These are phyloP conservation scores for Sisyra nigra DNA, from an alignment of 2,888 invertebrate genomes.

Conservation along the genomic window DNA sequence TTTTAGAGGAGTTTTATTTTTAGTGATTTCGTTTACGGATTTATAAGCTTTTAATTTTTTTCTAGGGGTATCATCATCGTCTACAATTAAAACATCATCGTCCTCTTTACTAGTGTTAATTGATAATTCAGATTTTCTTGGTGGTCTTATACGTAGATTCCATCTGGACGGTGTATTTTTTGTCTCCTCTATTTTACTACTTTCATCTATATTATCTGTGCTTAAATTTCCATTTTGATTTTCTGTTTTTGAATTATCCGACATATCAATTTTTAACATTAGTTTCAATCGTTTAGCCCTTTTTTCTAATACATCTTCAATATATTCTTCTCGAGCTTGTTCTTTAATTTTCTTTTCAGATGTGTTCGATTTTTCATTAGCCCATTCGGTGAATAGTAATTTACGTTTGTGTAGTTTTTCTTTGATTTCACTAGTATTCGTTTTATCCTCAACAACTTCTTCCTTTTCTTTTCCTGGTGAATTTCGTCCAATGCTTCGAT, in stretches of 20 bases:
- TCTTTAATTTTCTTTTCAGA: constrained; percentile 38
- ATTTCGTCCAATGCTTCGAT: constrained; percentile 44
- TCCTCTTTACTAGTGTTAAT: too few relatives aligned
- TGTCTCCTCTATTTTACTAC: too few relatives aligned
- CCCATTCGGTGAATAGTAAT: constrained; percentile 40
- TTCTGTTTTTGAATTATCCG: neutral
- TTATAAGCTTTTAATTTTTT: neutral
- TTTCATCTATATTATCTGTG: too few relatives aligned
- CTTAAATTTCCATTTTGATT: constrained; percentile 1
- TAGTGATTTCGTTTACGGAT: neutral
- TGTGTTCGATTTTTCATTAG: constrained; percentile 37
- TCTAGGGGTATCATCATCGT: neutral
- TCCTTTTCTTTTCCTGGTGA: constrained; percentile 38
- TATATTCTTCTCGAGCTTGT: constrained; percentile 35
- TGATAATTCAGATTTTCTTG: too few relatives aligned
- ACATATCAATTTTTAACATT: constrained; percentile 23
- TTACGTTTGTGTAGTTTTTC: constrained; percentile 27
- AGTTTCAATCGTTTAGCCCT: constrained; percentile 39
- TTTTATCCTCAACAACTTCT: constrained; percentile 20
- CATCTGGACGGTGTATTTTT: too few relatives aligned
- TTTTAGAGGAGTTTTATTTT: constrained; percentile 22
- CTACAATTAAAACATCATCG: too few relatives aligned
- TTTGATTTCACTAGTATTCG: constrained; percentile 16
- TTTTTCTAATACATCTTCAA: constrained; percentile 40
- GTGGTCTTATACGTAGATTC: too few relatives aligned